Percentiles rank a stretch among this genome's conserved stretches.
Evolutionary conservation across 2,113 vertebrate genomes (phyloP).

Genomic region (Notiomystis cincta): DNA sequence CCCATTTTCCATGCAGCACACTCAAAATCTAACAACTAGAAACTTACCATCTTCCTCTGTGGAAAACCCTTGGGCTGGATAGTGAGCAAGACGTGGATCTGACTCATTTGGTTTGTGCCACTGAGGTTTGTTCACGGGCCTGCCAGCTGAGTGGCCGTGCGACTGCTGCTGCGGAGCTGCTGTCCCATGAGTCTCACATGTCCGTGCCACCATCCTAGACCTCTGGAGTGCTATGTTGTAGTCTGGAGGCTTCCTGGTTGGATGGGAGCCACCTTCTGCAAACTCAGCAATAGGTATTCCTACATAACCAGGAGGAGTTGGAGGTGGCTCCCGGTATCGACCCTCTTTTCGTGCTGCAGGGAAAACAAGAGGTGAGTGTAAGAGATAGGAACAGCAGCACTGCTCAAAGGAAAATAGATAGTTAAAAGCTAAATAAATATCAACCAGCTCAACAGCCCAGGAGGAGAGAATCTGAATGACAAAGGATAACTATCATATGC

Average conservation of each 20-base stretch:
- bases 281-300: conserved; percentile 92
- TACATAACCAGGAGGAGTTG: conserved; percentile 93
- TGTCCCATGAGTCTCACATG: conserved; percentile 77
- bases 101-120: conserved; percentile 80
- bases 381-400: not conserved
- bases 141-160: conserved; percentile 64
- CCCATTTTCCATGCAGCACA: not conserved
- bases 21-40: conserved; percentile 5
- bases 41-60: conserved; percentile 91
- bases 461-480: not conserved
- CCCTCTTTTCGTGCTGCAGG: conserved; percentile 89
- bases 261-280: conserved; percentile 80
- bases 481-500: not conserved
- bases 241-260: conserved; percentile 89
- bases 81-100: conserved; percentile 75
- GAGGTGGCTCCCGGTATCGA: conserved; percentile 91
- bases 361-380: conserved; percentile 12
- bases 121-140: conserved; percentile 73
- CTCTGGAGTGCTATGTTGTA: conserved; percentile 95
- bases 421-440: not conserved
- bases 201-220: conserved; percentile 90
- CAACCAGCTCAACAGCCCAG: not conserved
- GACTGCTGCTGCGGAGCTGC: conserved; percentile 59
- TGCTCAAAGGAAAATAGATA: not conserved
- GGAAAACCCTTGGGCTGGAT: conserved; percentile 74